These are phyloP conservation scores for Eristalis arbustorum DNA, from an alignment of 2,888 invertebrate genomes.

Conservation along the genomic window DNA sequence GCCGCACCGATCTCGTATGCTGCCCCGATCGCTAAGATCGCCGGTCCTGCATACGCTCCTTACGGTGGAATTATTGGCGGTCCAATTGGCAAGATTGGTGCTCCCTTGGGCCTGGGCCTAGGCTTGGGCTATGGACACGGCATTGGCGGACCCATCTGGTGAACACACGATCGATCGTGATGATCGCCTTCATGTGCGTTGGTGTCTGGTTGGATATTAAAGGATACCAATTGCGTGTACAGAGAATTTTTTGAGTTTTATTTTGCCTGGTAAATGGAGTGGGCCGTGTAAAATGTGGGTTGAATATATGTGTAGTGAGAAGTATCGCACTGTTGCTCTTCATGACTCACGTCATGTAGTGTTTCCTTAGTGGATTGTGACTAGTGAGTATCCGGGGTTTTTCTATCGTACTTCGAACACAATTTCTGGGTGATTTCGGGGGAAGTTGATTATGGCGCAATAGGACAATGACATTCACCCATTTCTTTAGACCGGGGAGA, in stretches of 20 bases:
- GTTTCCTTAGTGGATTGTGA: no score
- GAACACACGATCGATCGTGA: background rate
- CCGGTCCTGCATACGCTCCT: constrained; percentile 71
- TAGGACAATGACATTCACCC: no score
- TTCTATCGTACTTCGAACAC: no score
- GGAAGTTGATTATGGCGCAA: no score
- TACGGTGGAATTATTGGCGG: constrained; percentile 71
- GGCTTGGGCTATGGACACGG: constrained; percentile 67
- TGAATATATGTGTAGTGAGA: no score
- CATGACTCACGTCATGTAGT: no score
- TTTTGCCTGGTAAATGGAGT: background rate
- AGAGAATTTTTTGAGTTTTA: background rate
- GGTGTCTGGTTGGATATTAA: constrained; percentile 61
- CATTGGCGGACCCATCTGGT: constrained; percentile 56
- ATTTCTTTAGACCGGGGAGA: no score
- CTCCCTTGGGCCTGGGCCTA: constrained; percentile 68
- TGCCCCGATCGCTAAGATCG: constrained; percentile 71
- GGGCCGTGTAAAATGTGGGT: no score
- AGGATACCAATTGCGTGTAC: constrained; percentile 39
- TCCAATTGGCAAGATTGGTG: constrained; percentile 75
- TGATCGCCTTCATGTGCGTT: constrained; percentile 22
- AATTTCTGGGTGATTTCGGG: no score
- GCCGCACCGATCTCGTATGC: constrained; percentile 70
- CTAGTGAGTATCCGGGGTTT: no score
- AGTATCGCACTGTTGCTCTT: no score